Conservation (phyloP, 2,113 vertebrate genomes). For the Cebidichthys violaceus region DNA sequence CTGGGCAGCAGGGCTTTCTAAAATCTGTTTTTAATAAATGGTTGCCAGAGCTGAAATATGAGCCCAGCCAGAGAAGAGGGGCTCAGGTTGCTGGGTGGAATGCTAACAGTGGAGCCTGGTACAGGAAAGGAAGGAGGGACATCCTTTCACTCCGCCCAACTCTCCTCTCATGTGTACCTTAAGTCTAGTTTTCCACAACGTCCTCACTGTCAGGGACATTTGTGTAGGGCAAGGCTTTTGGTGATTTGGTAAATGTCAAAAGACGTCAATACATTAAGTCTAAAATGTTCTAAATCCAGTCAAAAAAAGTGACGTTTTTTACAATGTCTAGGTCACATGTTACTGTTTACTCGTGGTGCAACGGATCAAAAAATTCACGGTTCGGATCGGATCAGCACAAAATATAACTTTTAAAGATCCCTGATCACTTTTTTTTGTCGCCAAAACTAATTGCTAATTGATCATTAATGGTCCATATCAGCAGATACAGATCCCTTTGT, state of each 20-base stretch:
- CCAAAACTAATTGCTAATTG: no score
- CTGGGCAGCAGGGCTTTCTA: slow-evolving; percentile 63
- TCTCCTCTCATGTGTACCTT: slow-evolving; percentile 36
- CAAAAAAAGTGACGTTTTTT: not conserved
- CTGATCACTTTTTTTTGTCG: no score
- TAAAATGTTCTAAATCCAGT: not conserved
- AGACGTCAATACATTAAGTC: not conserved
- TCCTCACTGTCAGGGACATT: slow-evolving; percentile 26
- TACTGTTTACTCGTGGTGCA: not conserved
- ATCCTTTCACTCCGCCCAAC: slow-evolving; percentile 26
- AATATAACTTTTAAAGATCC: no score
- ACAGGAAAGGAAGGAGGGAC: slow-evolving; percentile 54
- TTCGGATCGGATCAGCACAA: no score
- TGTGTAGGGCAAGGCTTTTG: not conserved
- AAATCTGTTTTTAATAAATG: slow-evolving; percentile 86
- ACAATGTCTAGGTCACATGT: not conserved
- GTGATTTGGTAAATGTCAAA: not conserved
- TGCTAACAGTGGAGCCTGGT: slow-evolving; percentile 78
- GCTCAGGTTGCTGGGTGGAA: slow-evolving; percentile 83
- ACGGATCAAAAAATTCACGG: not conserved
- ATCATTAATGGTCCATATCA: not conserved
- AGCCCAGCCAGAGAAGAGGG: slow-evolving; percentile 70
- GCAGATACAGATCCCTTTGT: not conserved
- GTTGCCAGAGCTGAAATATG: slow-evolving; percentile 83
- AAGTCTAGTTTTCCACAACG: slow-evolving; percentile 7